phyloP scores from a whole-genome alignment of 1,140 invertebrate species.

The Trichonephila clavipes region DNA sequence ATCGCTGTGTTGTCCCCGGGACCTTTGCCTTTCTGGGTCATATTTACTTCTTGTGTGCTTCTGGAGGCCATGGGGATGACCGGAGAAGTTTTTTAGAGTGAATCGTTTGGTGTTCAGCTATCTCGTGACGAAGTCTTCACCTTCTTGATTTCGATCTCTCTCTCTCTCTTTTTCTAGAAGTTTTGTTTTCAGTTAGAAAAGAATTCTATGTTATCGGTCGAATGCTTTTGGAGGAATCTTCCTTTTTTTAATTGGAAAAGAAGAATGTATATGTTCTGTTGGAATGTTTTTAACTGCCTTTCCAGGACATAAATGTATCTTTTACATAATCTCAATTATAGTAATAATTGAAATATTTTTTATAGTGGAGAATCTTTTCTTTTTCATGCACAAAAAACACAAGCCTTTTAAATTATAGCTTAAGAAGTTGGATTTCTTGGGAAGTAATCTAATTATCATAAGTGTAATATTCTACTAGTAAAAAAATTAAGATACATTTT shows the following conservation, averaged over 20 bases:
- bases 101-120: background rate
- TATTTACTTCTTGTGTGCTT: constrained; percentile 6
- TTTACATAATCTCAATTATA: too few relatives aligned
- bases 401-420: too few relatives aligned
- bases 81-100: constrained; percentile 45
- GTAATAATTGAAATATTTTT: too few relatives aligned
- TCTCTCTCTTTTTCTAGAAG: background rate
- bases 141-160: background rate
- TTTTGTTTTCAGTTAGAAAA: background rate
- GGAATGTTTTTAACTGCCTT: too few relatives aligned
- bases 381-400: too few relatives aligned
- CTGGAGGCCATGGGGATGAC: constrained; percentile 9
- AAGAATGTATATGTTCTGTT: background rate
- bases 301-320: too few relatives aligned
- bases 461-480: too few relatives aligned
- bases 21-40: constrained; percentile 40
- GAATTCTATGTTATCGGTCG: background rate
- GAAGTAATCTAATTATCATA: too few relatives aligned
- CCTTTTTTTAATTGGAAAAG: background rate
- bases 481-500: too few relatives aligned
- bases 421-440: too few relatives aligned
- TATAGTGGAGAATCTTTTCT: too few relatives aligned
- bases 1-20: background rate
- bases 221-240: too few relatives aligned
- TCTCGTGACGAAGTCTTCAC: background rate